Evolutionary conservation across 2,888 invertebrate species (phyloP).

Genomic region (Orgyia antiqua): DNA sequence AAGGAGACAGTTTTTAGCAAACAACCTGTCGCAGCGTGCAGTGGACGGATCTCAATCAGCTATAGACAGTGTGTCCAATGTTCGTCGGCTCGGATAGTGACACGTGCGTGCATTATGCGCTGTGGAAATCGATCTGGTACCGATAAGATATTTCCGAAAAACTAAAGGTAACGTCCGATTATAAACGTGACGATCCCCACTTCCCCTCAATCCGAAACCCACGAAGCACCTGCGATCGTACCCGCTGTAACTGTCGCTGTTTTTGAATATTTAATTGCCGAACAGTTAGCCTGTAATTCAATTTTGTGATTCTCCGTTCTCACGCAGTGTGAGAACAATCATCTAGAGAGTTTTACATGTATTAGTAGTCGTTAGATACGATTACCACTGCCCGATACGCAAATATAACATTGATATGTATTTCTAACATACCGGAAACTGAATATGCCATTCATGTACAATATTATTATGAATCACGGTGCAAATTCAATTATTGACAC

Average conservation of each 20-base stretch:
- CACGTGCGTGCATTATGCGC: constrained; percentile 74
- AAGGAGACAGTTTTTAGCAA: constrained; percentile 30
- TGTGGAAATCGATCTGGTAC: constrained; percentile 70
- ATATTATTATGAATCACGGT: constrained; percentile 28
- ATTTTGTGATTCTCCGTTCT: constrained; percentile 62
- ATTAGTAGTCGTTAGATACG: constrained; percentile 46
- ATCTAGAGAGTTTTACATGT: constrained; percentile 45
- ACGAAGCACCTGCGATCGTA: constrained; percentile 64
- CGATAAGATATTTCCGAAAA: constrained; percentile 58
- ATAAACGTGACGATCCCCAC: constrained; percentile 49
- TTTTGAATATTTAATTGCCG: constrained; percentile 62
- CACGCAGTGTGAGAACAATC: constrained; percentile 71
- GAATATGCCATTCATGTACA: constrained; percentile 22
- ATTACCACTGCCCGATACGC: constrained; percentile 57
- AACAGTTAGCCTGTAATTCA: constrained; percentile 60
- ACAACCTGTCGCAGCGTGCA: constrained; percentile 35
- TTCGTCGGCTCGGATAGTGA: constrained; percentile 35
- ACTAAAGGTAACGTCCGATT: constrained; percentile 64
- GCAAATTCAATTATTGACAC: constrained; percentile 28
- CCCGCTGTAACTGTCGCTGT: constrained; percentile 60
- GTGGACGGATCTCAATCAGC: constrained; percentile 38
- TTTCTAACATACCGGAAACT: constrained; percentile 33
- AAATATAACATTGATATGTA: constrained; percentile 41
- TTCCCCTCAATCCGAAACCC: constrained; percentile 57
- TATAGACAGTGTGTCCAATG: constrained; percentile 52